Evolutionary conservation across 2,888 invertebrate genomes (phyloP), one percentile per base, ranked within the genome.

Genomic region (Dione juno): DNA sequence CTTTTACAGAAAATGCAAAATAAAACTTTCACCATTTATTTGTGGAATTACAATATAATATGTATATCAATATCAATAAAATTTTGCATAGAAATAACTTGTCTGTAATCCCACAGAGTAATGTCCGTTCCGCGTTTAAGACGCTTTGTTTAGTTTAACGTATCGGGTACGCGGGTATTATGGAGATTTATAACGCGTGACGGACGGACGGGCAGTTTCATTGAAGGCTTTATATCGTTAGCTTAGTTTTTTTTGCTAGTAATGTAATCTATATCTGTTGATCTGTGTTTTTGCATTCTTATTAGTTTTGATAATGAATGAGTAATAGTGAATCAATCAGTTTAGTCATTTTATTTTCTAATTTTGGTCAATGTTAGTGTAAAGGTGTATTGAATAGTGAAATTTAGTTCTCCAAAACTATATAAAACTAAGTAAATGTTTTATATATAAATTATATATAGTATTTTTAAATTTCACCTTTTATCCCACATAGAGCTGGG

Each of bases 131-230:
- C 57, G 69, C 16, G 40, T 57, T 59, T 21, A 40, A 52, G 63
- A 57, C 50, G 16, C 41, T 43, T 70, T 68, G 68, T 40, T 67
- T 70, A 37, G 48, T 59, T 61, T 35, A 35, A 66, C 66, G 69
- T 71, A 66, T 73, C 63, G 69, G 41, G 63, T 66, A 66, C 63
- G 28, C 53, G 53, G 16, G 66, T 66, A 52, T 13, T 53, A 53
- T 67, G 58, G 59, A 69, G 69, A 70, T 69, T 73, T 57, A 74
- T 63, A 66, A 61, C 37, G 67, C 73, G 75, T 69, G 65, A 70
- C 72, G 40, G 43, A 66, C 58, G 48, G 64, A 50, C 50, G 40
- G 40, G 16, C 52, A 37, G 37, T 40, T 37, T 35, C 13, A 21
- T 28, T 59, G 13, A 16, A 40, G 58, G 40, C 50, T 50, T 57